Conservation (phyloP, 2,888 invertebrate species). For the Cephus sareptanus region DNA sequence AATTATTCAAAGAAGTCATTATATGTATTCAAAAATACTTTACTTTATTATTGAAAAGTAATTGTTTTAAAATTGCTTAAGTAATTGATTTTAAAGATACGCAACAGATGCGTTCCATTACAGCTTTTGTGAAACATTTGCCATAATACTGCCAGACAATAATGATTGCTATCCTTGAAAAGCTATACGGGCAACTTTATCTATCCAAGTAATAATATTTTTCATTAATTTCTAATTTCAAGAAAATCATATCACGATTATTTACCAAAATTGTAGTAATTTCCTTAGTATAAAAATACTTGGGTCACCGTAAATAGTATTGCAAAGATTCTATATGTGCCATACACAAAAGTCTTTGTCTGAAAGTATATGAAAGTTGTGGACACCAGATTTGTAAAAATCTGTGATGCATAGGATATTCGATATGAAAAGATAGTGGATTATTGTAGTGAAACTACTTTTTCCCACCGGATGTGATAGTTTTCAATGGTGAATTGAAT, state of each 20-base stretch:
- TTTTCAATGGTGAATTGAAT: background rate
- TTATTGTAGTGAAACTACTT: background rate
- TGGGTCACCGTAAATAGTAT: background rate
- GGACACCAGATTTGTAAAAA: background rate
- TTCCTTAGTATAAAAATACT: background rate
- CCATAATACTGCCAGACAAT: background rate
- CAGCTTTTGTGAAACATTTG: background rate
- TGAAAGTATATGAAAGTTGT: background rate
- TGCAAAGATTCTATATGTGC: background rate
- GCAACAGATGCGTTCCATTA: background rate
- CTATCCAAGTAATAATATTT: background rate
- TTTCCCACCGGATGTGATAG: background rate
- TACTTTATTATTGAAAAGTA: background rate
- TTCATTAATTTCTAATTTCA: background rate
- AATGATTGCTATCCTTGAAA: background rate
- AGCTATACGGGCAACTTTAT: background rate
- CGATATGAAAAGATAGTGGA: background rate
- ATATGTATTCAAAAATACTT: background rate
- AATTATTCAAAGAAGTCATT: background rate
- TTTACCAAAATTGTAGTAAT: background rate
- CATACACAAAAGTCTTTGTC: background rate
- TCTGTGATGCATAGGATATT: background rate
- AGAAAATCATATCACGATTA: background rate
- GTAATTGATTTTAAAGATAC: background rate
- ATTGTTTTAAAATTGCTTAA: background rate